A percentile compares a stretch with the other conserved stretches of the same genome.
Evolutionary conservation across 2,888 invertebrate species (phyloP).

Genomic region (Orthonevra nobilis): DNA sequence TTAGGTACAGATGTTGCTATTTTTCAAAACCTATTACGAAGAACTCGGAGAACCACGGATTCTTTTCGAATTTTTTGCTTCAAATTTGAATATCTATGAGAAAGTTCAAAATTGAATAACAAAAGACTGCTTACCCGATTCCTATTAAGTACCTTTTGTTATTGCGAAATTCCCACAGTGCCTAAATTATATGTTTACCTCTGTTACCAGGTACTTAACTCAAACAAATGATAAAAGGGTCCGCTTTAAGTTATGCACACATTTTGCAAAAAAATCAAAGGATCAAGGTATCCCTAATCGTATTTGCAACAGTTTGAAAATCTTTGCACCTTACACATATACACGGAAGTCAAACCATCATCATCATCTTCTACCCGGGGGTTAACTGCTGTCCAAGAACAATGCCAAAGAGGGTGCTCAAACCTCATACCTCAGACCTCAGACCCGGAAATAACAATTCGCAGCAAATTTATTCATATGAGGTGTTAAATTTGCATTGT

Average conservation of each 20-base stretch:
- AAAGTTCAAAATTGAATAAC: conserved; percentile 23
- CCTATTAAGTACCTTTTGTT: conserved; percentile 18
- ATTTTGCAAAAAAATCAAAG: conserved; percentile 40
- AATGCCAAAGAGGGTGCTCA: conserved; percentile 28
- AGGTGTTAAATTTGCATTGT: conserved; percentile 67
- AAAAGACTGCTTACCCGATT: conserved; percentile 34
- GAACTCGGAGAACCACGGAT: no score
- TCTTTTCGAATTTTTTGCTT: no score
- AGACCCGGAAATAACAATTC: conserved; percentile 51
- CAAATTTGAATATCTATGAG: conserved; percentile 22
- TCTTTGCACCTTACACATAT: conserved; percentile 46
- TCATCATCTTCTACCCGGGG: conserved; percentile 28
- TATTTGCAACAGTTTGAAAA: conserved; percentile 64
- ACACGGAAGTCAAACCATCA: conserved; percentile 35
- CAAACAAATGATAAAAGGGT: conserved; percentile 29
- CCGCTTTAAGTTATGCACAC: conserved; percentile 58
- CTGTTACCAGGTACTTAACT: conserved; percentile 68
- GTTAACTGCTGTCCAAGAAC: conserved; percentile 33
- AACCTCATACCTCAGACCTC: no score
- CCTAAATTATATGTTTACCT: conserved; percentile 64
- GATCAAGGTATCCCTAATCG: conserved; percentile 49
- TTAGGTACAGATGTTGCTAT: conserved; percentile 33
- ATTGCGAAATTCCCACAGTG: conserved; percentile 57
- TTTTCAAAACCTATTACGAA: neutral
- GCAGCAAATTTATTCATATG: conserved; percentile 52